Percentiles rank a stretch among this genome's conserved stretches.
Evolutionary conservation across 2,888 invertebrate species (phyloP).

Genomic region (Melikaiella ostensackeni): DNA sequence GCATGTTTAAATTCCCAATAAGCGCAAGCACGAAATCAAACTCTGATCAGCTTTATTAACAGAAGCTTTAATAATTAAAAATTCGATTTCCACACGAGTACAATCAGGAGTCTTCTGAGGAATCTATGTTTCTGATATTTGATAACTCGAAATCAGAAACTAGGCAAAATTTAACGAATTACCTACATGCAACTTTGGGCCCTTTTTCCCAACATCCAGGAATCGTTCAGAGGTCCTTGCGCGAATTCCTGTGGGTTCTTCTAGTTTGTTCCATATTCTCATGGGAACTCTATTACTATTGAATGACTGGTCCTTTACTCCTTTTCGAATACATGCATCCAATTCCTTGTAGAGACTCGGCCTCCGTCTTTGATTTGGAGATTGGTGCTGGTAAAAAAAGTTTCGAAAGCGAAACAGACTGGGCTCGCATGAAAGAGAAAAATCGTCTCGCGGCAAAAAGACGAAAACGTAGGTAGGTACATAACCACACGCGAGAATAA

Average conservation of each 20-base stretch:
- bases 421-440: conserved; percentile 26
- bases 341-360: conserved; percentile 10
- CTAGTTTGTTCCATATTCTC: conserved; percentile 30
- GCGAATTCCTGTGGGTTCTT: conserved; percentile 28
- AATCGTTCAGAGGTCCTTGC: background rate
- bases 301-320: conserved; percentile 5
- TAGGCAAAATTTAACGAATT: no score
- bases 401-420: conserved; percentile 10
- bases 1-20: no score
- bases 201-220: background rate
- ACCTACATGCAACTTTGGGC: background rate
- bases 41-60: no score
- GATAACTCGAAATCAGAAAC: no score
- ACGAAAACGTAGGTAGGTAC: conserved; percentile 7
- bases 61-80: no score
- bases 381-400: conserved; percentile 3
- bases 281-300: conserved; percentile 15
- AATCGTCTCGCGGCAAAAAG: conserved; percentile 33
- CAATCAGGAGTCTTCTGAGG: no score
- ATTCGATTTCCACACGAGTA: no score
- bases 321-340: conserved; percentile 27
- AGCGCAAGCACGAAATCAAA: no score
- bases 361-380: conserved; percentile 29
- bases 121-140: no score
- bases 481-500: conserved; percentile 32